A percentile compares a stretch with the other conserved stretches of the same genome.
These are phyloP conservation scores for Channallabes apus DNA, from an alignment of 2,797 vertebrate species.

Conservation along the genomic window DNA sequence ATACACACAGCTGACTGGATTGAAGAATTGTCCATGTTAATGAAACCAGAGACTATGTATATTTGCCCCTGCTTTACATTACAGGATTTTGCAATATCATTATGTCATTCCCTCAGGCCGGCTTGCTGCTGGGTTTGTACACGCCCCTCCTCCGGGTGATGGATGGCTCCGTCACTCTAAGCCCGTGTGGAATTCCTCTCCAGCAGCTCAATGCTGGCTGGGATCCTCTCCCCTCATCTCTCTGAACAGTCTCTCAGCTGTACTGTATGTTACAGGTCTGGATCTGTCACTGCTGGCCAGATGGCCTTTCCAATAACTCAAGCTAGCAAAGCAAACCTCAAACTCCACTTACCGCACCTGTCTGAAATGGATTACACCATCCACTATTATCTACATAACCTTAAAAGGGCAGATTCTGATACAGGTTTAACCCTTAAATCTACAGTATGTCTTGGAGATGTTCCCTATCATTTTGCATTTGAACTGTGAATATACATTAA, in stretches of 20 bases:
- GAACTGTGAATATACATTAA: background rate
- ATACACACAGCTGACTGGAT: too few relatives aligned
- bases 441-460: background rate
- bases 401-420: background rate
- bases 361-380: slow-evolving; percentile 37
- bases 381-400: background rate
- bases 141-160: slow-evolving; percentile 21
- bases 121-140: slow-evolving; percentile 22
- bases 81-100: background rate
- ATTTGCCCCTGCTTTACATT: slow-evolving; percentile 2
- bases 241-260: slow-evolving; percentile 12
- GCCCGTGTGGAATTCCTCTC: slow-evolving; percentile 32
- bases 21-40: too few relatives aligned
- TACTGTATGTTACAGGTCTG: slow-evolving; percentile 36
- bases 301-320: slow-evolving; percentile 26
- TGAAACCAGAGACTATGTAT: background rate
- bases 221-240: background rate
- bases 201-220: slow-evolving; percentile 12
- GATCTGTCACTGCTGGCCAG: slow-evolving; percentile 20
- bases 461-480: background rate
- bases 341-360: slow-evolving; percentile 31
- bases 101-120: background rate
- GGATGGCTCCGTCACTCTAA: slow-evolving; percentile 23
- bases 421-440: background rate
- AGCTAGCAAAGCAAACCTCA: slow-evolving; percentile 19